phyloP scores from a whole-genome alignment of 2,113 vertebrate species.

The Macaca fascicularis region T2T-MFA8v1.1 NC_088394.1:66477001-66477500 shows the following conservation, averaged over 20 bases:
- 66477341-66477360: neutral
- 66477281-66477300: neutral
- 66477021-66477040: neutral
- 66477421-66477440: neutral
- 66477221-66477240: slow-evolving; percentile 27
- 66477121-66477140: slow-evolving; percentile 39
- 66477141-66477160: slow-evolving; percentile 35
- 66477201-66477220: slow-evolving; percentile 30
- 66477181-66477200: neutral
- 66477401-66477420: neutral
- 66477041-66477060: slow-evolving; percentile 12
- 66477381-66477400: neutral
- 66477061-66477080: neutral
- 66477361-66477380: neutral
- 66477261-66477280: neutral
- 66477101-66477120: neutral
- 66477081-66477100: slow-evolving; percentile 33
- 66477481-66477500: too few species aligned
- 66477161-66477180: slow-evolving; percentile 58
- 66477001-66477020: neutral
- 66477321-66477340: neutral
- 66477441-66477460: neutral
- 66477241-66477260: neutral
- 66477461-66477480: neutral
- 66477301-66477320: neutral